Conservation (phyloP, 2,113 vertebrate species). For the Gorsachius goisagi region DNA sequence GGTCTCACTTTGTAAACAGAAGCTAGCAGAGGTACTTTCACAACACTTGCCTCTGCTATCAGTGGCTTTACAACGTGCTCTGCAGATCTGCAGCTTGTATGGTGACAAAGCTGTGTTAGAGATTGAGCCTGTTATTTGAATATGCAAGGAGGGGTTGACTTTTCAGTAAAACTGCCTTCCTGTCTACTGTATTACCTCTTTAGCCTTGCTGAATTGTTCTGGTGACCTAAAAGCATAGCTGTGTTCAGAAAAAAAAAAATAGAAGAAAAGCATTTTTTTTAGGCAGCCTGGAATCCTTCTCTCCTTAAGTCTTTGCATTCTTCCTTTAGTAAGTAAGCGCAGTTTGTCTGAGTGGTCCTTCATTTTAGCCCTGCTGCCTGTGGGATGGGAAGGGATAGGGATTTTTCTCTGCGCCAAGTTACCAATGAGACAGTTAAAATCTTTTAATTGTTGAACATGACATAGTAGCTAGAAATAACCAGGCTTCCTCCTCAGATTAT, state of each 20-base stretch:
- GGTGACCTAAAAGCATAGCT: not conserved
- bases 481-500: not conserved
- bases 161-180: not conserved
- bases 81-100: not conserved
- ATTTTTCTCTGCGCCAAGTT: not conserved
- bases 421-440: not conserved
- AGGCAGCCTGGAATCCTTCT: not conserved
- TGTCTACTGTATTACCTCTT: not conserved
- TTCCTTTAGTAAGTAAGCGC: not conserved
- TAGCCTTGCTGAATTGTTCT: not conserved
- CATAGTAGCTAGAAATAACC: not conserved
- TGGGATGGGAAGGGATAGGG: not conserved
- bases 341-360: not conserved
- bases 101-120: not conserved
- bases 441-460: not conserved
- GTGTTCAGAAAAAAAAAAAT: not conserved
- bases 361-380: not conserved
- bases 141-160: not conserved
- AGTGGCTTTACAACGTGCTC: not conserved
- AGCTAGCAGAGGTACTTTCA: slow-evolving; percentile 43
- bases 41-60: slow-evolving; percentile 15
- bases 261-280: not conserved
- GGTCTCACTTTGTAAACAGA: slow-evolving; percentile 67
- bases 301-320: not conserved
- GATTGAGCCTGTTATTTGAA: not conserved